Conservation (phyloP, 1,140 invertebrate genomes). For the Platorchestia sp. region DNA sequence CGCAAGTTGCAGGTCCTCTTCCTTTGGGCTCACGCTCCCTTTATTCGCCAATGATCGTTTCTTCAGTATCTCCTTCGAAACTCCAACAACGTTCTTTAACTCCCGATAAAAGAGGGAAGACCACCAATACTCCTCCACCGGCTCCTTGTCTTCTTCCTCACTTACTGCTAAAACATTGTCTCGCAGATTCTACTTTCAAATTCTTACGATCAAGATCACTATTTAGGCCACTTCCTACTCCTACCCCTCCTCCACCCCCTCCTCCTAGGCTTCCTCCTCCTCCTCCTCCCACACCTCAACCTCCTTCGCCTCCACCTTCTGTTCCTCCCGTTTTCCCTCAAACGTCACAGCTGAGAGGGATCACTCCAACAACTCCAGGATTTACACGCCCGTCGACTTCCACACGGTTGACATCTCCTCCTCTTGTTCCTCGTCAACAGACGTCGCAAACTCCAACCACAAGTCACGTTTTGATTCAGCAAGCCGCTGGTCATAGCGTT, state of each 20-base stretch:
- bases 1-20: neutral
- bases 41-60: constrained; percentile 18
- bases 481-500: constrained; percentile 23
- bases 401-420: neutral
- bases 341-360: neutral
- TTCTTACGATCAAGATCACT: constrained; percentile 22
- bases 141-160: constrained; percentile 42
- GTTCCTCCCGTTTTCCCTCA: constrained; percentile 24
- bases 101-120: constrained; percentile 41
- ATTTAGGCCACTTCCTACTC: constrained; percentile 37
- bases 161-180: constrained; percentile 20
- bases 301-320: constrained; percentile 23
- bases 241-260: constrained; percentile 39
- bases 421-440: neutral
- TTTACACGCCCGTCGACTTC: neutral
- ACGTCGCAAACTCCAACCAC: neutral
- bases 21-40: neutral
- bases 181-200: constrained; percentile 34
- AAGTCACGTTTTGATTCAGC: constrained; percentile 30
- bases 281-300: constrained; percentile 43
- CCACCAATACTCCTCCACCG: constrained; percentile 28
- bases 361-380: neutral
- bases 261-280: constrained; percentile 31
- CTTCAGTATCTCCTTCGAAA: neutral
- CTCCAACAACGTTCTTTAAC: constrained; percentile 12